Base-by-base conservation (phyloP, 2,113 vertebrate species). In the Procavia capensis region DNA sequence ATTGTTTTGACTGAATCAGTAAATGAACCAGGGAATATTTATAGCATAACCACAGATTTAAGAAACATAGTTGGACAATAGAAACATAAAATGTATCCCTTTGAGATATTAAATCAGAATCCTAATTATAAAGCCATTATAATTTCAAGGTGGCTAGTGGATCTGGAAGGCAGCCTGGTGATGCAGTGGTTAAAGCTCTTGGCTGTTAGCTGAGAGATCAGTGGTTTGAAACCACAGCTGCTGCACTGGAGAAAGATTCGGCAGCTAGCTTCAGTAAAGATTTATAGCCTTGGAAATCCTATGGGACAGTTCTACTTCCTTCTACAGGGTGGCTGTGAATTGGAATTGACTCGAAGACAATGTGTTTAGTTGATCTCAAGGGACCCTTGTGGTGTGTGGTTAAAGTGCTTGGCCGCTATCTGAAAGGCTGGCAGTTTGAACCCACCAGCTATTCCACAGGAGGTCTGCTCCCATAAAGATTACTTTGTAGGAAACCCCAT, bases 101-200 rank as follows among this genome's bases (percentile, higher is more conserved):
- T 75, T 85, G 54, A 68, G 68, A 24, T 66, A 94, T 72, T 47
- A 88, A 76, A 29, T 76, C 63, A 82, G 70, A 95, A 88, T 81
- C 31, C 0, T 34, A 61, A 43, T 68, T 39, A 57, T 79, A 47
- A 88, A 72, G 24, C 43, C 80, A 59, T 85, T 54, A 29, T 76
- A 20, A 59, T 92, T 61, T 92, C 70, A 93, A 76, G 34, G 24
- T 45, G 29, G 47, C 20, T 75, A 11, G n/a, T 39, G 34, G 2
- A 82, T 88, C 59, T 70, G 59, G 59, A 54, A 70, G 68, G 34
- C 19, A n/a, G 17, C 34, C 11, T 70, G 68, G 68, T 36, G 17
- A 19, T 70, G 19, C 68, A 70, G 19, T 70, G 17, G 17, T 20
- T 36, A 68, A 9, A 70, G n/a, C 19, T 11, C 50, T 54, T 13